Percentiles rank a stretch among this genome's conserved stretches.
Evolutionary conservation across 2,797 vertebrate genomes (phyloP).

Genomic region (Anabas testudineus): DNA sequence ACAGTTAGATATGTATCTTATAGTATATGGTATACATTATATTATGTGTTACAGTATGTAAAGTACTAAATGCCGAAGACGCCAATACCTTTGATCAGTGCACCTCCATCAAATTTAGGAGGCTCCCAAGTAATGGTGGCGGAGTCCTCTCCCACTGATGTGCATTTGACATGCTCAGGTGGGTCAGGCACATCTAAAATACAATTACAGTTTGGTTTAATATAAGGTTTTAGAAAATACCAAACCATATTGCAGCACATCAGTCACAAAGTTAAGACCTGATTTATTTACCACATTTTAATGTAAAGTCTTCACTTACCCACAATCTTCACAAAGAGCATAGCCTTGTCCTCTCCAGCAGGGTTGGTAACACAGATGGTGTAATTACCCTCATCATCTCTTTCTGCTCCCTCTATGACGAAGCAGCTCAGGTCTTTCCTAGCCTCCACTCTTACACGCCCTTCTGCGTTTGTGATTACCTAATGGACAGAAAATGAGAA

Average conservation of each 20-base stretch:
- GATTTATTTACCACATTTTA: not conserved
- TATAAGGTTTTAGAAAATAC: not conserved
- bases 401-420: constrained; percentile 90
- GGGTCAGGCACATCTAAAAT: constrained; percentile 90
- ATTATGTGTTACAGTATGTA: not conserved
- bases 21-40: too few relatives aligned
- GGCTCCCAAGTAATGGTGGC: constrained; percentile 88
- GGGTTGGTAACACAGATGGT: constrained; percentile 90
- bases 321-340: constrained; percentile 89
- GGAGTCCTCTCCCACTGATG: constrained; percentile 88
- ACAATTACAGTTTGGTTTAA: constrained; percentile 9
- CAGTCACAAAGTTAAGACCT: not conserved
- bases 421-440: constrained; percentile 88
- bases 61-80: not conserved
- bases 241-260: not conserved
- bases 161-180: constrained; percentile 87
- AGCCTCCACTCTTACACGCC: constrained; percentile 85
- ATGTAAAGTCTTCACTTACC: constrained; percentile 77
- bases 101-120: constrained; percentile 90
- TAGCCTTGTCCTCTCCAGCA: constrained; percentile 88
- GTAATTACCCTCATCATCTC: constrained; percentile 89
- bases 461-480: constrained; percentile 77
- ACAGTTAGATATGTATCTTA: not conserved
- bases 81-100: constrained; percentile 85
- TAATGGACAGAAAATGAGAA: constrained; percentile 54